These are phyloP conservation scores for Drosophila teissieri DNA, from an alignment of 1,140 invertebrate species.

Conservation along the genomic window DNA sequence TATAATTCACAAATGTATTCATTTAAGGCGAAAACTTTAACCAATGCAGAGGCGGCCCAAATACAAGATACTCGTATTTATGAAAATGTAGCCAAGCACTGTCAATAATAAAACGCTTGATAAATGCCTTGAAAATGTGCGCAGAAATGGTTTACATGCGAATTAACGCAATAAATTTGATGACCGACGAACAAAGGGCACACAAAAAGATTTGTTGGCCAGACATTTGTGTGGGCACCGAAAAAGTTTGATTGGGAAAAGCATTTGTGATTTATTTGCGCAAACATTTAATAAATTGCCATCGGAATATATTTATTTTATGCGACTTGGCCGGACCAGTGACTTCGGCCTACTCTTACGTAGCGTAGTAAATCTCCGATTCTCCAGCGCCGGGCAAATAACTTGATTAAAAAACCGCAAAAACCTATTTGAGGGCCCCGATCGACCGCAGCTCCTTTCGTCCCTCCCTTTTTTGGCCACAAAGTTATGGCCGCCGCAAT, in stretches of 20 bases:
- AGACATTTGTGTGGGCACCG: slow-evolving; percentile 21
- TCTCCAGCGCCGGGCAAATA: slow-evolving; percentile 57
- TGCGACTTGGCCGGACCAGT: slow-evolving; percentile 52
- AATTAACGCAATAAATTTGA: slow-evolving; percentile 82
- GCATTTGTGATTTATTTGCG: slow-evolving; percentile 81
- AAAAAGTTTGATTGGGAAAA: slow-evolving; percentile 73
- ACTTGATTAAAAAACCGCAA: slow-evolving; percentile 83
- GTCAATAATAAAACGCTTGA: slow-evolving; percentile 80
- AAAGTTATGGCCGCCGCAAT: slow-evolving; percentile 77
- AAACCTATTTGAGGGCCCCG: slow-evolving; percentile 72
- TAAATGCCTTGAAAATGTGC: slow-evolving; percentile 75
- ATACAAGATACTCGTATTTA: slow-evolving; percentile 8
- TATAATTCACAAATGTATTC: slow-evolving; percentile 64
- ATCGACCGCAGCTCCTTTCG: slow-evolving; percentile 39
- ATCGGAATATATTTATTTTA: slow-evolving; percentile 69
- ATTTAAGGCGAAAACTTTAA: slow-evolving; percentile 70
- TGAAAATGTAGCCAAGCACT: slow-evolving; percentile 47
- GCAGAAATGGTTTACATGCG: slow-evolving; percentile 76
- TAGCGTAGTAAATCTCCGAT: slow-evolving; percentile 10
- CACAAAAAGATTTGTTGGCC: slow-evolving; percentile 45
- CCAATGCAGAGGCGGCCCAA: slow-evolving; percentile 12
- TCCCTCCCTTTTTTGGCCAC: slow-evolving; percentile 47
- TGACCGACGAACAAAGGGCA: slow-evolving; percentile 41
- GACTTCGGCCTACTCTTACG: slow-evolving; percentile 20
- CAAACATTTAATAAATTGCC: slow-evolving; percentile 81